Percentiles rank a stretch among this genome's conserved stretches.
These are phyloP conservation scores for Hypsibius dujardini DNA, from an alignment of 1,140 invertebrate species.

Conservation along the genomic window DNA sequence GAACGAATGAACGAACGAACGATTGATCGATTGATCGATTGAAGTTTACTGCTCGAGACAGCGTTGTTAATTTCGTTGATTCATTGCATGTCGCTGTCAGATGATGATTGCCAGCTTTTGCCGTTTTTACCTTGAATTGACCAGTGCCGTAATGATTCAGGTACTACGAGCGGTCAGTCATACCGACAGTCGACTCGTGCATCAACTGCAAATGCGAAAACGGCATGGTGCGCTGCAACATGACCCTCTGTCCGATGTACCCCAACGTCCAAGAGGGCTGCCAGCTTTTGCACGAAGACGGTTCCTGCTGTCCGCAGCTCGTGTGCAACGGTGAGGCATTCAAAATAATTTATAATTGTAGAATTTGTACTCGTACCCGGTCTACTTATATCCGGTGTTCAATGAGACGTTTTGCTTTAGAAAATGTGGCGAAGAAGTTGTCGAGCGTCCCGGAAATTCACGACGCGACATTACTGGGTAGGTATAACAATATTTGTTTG, in stretches of 20 bases:
- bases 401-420: not conserved
- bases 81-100: too few relatives aligned
- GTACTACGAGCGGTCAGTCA: conserved; percentile 10
- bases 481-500: not conserved
- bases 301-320: conserved; percentile 7
- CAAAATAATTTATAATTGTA: not conserved
- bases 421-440: conserved; percentile 12
- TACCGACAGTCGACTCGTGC: conserved; percentile 8
- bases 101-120: too few relatives aligned
- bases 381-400: too few relatives aligned
- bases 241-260: conserved; percentile 15
- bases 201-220: conserved; percentile 14
- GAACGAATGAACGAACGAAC: too few relatives aligned
- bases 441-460: not conserved
- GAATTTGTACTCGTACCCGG: too few relatives aligned
- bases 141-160: too few relatives aligned
- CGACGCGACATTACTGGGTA: conserved; percentile 8
- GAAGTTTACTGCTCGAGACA: too few relatives aligned
- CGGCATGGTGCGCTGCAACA: conserved; percentile 10
- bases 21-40: too few relatives aligned
- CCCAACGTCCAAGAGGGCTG: conserved; percentile 12
- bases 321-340: not conserved
- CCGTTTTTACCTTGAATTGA: too few relatives aligned
- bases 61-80: too few relatives aligned
- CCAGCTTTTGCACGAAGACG: not conserved